Conservation (phyloP, 2,888 invertebrate genomes). For the Volucella inflata region DNA sequence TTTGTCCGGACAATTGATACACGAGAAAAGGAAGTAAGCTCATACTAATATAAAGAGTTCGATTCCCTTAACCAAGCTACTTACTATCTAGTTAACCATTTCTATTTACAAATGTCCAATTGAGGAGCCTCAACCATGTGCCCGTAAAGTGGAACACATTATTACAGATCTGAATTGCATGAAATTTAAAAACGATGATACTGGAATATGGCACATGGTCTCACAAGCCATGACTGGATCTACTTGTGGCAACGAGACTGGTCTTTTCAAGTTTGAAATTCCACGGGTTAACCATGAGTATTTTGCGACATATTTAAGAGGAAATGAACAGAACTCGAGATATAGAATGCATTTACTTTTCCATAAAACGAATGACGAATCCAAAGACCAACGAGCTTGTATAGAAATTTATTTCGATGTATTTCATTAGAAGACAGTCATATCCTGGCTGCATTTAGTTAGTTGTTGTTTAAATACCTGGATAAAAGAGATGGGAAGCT, state of each 20-base stretch:
- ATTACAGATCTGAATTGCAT: constrained; percentile 68
- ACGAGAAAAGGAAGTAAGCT: constrained; percentile 59
- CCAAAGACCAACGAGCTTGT: constrained; percentile 53
- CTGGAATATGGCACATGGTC: constrained; percentile 75
- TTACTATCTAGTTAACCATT: constrained; percentile 51
- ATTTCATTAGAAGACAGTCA: constrained; percentile 10
- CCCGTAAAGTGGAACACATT: constrained; percentile 48
- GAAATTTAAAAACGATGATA: constrained; percentile 60
- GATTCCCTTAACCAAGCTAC: background rate
- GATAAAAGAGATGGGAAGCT: too few species aligned
- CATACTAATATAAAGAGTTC: background rate
- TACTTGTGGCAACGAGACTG: constrained; percentile 75
- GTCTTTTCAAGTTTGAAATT: constrained; percentile 60
- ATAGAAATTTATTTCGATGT: constrained; percentile 62
- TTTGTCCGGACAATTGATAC: constrained; percentile 64
- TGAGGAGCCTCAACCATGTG: constrained; percentile 45
- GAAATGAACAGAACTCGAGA: constrained; percentile 39
- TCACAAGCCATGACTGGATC: constrained; percentile 73
- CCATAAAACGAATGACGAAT: constrained; percentile 58
- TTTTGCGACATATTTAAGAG: constrained; percentile 60
- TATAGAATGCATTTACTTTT: constrained; percentile 64
- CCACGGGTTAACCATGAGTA: constrained; percentile 55
- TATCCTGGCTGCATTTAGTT: background rate
- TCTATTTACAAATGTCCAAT: constrained; percentile 58
- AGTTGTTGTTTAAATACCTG: too few species aligned